Percentiles rank a stretch among this genome's conserved stretches.
Conservation (phyloP, 2,888 invertebrate genomes). For the Watsonalla cultraria region DNA sequence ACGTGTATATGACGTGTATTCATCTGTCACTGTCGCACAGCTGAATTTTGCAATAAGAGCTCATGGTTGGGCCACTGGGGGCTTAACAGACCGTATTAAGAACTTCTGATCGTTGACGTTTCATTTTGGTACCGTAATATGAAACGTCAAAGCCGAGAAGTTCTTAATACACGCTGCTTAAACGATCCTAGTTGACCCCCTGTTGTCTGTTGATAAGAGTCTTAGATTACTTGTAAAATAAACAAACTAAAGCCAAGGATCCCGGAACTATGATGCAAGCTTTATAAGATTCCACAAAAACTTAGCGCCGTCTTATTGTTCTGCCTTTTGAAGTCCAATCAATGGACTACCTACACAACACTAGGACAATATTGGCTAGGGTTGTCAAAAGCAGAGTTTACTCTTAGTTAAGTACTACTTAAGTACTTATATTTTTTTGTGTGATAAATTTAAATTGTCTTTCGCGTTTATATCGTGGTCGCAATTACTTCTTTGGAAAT, state of each 20-base stretch:
- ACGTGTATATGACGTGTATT: too few species aligned
- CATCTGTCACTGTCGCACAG: too few species aligned
- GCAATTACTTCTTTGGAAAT: too few species aligned
- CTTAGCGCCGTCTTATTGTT: conserved; percentile 30
- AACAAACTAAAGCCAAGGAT: neutral
- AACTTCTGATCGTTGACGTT: too few species aligned
- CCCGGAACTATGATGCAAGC: neutral
- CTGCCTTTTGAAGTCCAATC: conserved; percentile 24
- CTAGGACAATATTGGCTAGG: neutral
- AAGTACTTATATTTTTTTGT: neutral
- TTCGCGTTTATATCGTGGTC: too few species aligned
- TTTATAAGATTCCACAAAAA: conserved; percentile 11
- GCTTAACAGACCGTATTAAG: too few species aligned
- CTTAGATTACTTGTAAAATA: neutral
- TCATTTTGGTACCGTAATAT: too few species aligned
- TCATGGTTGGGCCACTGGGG: too few species aligned
- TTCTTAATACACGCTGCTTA: neutral
- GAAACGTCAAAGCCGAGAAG: too few species aligned
- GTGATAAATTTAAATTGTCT: too few species aligned
- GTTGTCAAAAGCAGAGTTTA: neutral
- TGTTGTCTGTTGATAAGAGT: neutral
- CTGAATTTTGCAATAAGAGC: too few species aligned
- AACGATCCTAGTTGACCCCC: too few species aligned
- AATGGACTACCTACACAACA: conserved; percentile 29
- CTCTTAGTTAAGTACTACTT: neutral